Conservation (phyloP, 2,113 vertebrate genomes). For the Galeopterus variegatus region DNA sequence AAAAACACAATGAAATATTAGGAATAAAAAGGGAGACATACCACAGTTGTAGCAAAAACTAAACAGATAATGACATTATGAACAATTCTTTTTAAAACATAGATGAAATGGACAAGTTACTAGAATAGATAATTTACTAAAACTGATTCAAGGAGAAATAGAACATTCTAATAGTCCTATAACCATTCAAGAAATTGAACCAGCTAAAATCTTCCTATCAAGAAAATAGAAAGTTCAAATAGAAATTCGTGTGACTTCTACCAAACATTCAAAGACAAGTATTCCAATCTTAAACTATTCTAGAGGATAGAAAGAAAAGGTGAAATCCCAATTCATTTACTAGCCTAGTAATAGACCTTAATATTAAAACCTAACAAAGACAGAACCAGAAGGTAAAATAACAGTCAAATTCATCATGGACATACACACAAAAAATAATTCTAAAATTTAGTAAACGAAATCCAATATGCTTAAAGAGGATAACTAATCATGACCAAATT, state of each 20-base stretch:
- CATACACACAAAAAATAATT: neutral
- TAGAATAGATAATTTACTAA: neutral
- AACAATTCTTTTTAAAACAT: neutral
- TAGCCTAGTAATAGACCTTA: neutral
- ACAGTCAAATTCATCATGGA: constrained; percentile 19
- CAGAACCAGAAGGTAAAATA: constrained; percentile 14
- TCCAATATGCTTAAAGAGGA: neutral
- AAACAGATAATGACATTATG: neutral
- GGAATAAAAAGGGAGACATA: neutral
- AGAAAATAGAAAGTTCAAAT: neutral
- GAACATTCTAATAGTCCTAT: neutral
- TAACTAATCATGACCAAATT: constrained; percentile 35
- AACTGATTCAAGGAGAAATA: constrained; percentile 29
- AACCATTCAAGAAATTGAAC: neutral
- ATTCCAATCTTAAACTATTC: neutral
- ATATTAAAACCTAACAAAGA: neutral
- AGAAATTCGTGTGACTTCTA: neutral
- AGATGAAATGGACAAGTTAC: neutral
- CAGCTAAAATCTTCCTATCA: neutral
- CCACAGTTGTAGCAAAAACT: neutral
- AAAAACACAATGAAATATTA: neutral
- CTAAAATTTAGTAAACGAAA: constrained; percentile 40
- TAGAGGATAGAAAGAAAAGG: neutral
- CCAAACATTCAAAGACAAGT: neutral
- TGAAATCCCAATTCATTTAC: neutral